Evolutionary conservation across 2,888 invertebrate species (phyloP).

Genomic region (Pseudeuparius sepicola): DNA sequence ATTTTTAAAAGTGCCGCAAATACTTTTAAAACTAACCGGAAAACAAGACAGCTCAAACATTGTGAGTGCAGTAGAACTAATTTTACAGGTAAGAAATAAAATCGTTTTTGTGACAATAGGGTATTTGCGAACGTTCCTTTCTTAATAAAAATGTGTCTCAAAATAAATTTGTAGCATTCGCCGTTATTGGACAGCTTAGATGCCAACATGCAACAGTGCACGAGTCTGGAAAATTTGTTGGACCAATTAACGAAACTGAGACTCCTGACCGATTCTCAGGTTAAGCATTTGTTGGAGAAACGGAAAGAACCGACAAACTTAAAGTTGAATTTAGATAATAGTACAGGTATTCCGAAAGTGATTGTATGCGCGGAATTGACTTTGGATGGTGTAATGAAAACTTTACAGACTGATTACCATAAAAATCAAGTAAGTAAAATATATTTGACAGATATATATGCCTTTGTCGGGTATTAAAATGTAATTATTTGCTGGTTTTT

Average conservation of each 20-base stretch:
- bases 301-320: conserved; percentile 39
- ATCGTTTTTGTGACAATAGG: background rate
- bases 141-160: too few relatives aligned
- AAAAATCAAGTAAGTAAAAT: conserved; percentile 62
- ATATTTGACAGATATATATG: too few relatives aligned
- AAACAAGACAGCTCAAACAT: conserved; percentile 39
- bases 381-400: conserved; percentile 79
- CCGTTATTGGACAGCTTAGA: conserved; percentile 84
- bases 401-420: conserved; percentile 78
- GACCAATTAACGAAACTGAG: conserved; percentile 73
- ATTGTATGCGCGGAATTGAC: conserved; percentile 84
- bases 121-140: background rate
- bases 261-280: conserved; percentile 68
- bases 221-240: conserved; percentile 73
- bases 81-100: conserved; percentile 47
- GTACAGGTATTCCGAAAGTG: conserved; percentile 62
- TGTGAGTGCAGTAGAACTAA: conserved; percentile 71
- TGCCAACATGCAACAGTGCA: conserved; percentile 71
- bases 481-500: too few relatives aligned
- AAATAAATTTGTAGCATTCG: conserved; percentile 44
- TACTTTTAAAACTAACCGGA: conserved; percentile 44
- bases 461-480: too few relatives aligned
- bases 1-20: conserved; percentile 81
- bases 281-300: conserved; percentile 56
- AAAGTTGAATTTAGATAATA: conserved; percentile 49